phyloP scores from a whole-genome alignment of 2,797 vertebrate genomes.

The Falco biarmicus region DNA sequence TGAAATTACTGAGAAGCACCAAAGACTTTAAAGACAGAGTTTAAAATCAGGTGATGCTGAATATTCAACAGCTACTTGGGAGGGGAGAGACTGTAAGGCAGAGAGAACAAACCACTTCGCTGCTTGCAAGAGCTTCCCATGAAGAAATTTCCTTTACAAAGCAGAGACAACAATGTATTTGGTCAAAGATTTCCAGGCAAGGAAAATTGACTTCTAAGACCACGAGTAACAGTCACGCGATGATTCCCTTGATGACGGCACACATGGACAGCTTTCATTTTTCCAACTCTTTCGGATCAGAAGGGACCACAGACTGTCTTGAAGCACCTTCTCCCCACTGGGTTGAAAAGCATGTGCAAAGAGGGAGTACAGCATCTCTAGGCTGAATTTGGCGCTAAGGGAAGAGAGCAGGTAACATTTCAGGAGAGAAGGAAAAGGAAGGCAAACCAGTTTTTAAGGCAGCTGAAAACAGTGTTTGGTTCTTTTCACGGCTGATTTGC shows the following conservation, averaged over 20 bases:
- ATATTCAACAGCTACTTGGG: neutral
- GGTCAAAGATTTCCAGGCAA: neutral
- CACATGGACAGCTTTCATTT: neutral
- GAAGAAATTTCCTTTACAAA: neutral
- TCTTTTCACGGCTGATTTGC: neutral
- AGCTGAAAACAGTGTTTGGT: neutral
- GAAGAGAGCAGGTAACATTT: neutral
- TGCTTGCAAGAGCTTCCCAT: neutral
- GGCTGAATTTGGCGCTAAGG: neutral
- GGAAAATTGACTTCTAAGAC: neutral
- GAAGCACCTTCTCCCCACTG: neutral
- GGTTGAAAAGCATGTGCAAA: neutral
- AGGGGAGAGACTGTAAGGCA: neutral
- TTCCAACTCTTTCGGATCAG: neutral
- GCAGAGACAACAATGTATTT: neutral
- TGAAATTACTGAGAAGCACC: neutral
- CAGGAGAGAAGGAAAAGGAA: neutral
- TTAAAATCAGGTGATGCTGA: neutral
- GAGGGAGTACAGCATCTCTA: neutral
- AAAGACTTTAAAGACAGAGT: neutral
- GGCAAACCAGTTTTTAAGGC: neutral
- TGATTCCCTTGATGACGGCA: neutral
- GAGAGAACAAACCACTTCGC: neutral
- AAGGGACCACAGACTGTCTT: neutral
- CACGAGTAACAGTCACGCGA: neutral